phyloP scores from a whole-genome alignment of 2,797 vertebrate genomes.

The Cottoperca gobio region DNA sequence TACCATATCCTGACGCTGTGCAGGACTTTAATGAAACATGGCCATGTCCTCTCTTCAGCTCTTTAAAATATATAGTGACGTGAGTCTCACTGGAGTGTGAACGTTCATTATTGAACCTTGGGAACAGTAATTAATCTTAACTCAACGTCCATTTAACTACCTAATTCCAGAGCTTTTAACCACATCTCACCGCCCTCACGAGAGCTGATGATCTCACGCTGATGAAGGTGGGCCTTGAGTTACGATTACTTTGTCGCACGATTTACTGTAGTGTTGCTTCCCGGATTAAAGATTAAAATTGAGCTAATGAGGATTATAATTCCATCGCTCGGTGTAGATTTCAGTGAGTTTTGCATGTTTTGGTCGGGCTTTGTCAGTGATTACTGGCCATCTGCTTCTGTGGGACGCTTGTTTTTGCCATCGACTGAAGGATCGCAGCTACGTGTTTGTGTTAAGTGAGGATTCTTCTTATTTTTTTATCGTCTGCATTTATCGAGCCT shows the following conservation, averaged over 20 bases:
- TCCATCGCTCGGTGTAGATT: background rate
- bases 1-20: too few species aligned
- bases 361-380: background rate
- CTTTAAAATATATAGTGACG: background rate
- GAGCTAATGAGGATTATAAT: background rate
- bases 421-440: background rate
- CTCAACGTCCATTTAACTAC: background rate
- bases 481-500: rapidly evolving
- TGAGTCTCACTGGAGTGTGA: background rate
- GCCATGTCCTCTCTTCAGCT: background rate
- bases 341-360: background rate
- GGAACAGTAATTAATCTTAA: background rate
- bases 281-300: background rate
- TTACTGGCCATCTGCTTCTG: background rate
- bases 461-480: background rate
- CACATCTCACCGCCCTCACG: background rate
- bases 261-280: background rate
- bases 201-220: background rate
- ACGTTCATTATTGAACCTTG: background rate
- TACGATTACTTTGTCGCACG: background rate
- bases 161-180: background rate
- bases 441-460: background rate
- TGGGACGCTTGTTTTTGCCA: background rate
- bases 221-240: background rate
- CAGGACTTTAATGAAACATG: background rate